Evolutionary conservation across 2,113 vertebrate genomes (phyloP), one percentile per base, ranked within the genome.

Genomic region (Peromyscus leucopus): DNA sequence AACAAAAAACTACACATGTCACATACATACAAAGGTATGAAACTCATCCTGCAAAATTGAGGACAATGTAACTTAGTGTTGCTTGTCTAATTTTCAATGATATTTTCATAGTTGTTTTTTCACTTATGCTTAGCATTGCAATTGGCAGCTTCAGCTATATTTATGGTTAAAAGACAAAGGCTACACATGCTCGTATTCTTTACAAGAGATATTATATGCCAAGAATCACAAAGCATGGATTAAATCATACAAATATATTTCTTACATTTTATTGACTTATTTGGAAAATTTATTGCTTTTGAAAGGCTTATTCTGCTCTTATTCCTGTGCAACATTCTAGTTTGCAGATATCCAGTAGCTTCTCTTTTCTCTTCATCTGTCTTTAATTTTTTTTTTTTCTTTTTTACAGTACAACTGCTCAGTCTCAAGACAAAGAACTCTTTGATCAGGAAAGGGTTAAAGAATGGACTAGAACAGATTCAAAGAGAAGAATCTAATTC

Each of bases 361-460:
- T 78, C 12, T 89, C 57, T 87, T 36, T 42, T 69, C 39, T 91
- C 9, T 92, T 88, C 28, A 8, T 91, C 83, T 79, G 13, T 46
- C 59, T 9, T 87, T 63, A 11, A n/a, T 67, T 67, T 51, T 51
- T 51, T 7, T 51, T 51, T 51, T 69, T 65, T 16, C 59, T 46
- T 17, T n/a, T 28, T 7, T 33, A 69, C 19, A 51, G 21, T 91
- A 57, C 48, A 24, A 57, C 95, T 79, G 8, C 26, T 96, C 69
- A 92, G 51, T 80, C 31, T 59, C 31, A 94, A 93, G 46, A 93
- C 88, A 96, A 93, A 90, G 57, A 75, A 31, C 22, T 83, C 61
- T 91, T 95, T 92, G 89, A 7, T 75, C 55, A 89, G 42, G 61
- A 83, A 96, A 86, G 84, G 76, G 85, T 93, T 96, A 96, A 95